Evolutionary conservation across 2,113 vertebrate species (phyloP).

Genomic region (Paradisaea rubra): DNA sequence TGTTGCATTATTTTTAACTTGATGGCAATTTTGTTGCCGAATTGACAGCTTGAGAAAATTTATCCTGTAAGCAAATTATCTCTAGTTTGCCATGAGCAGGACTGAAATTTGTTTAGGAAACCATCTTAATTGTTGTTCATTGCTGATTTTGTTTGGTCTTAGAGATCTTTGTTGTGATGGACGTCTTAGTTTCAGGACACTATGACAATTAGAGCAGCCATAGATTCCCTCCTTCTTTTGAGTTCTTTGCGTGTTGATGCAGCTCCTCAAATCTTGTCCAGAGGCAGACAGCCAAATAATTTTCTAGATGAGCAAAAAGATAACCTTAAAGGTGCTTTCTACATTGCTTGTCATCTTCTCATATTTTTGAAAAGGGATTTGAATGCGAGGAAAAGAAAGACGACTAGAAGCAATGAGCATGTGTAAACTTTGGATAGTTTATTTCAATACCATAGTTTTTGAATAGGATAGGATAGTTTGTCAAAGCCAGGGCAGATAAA

Average conservation of each 20-base stretch:
- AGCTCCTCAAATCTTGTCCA: background rate
- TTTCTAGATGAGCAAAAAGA: background rate
- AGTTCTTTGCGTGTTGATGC: background rate
- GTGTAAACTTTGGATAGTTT: background rate
- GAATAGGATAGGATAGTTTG: background rate
- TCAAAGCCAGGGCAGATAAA: background rate
- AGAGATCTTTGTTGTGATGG: background rate
- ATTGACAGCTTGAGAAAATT: background rate
- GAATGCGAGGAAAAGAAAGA: background rate
- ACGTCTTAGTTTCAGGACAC: background rate
- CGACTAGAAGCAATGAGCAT: background rate
- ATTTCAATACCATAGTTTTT: background rate
- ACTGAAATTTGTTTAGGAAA: background rate
- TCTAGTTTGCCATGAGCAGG: background rate
- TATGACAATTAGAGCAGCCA: background rate
- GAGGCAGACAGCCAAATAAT: background rate
- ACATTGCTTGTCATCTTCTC: background rate
- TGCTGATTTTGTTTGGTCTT: background rate
- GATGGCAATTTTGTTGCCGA: background rate
- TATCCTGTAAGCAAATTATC: background rate
- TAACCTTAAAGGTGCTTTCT: background rate
- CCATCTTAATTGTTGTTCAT: background rate
- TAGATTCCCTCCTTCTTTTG: background rate
- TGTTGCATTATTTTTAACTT: background rate
- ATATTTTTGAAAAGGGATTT: background rate